phyloP scores from a whole-genome alignment of 2,797 vertebrate species.

The Thalassophryne amazonica region DNA sequence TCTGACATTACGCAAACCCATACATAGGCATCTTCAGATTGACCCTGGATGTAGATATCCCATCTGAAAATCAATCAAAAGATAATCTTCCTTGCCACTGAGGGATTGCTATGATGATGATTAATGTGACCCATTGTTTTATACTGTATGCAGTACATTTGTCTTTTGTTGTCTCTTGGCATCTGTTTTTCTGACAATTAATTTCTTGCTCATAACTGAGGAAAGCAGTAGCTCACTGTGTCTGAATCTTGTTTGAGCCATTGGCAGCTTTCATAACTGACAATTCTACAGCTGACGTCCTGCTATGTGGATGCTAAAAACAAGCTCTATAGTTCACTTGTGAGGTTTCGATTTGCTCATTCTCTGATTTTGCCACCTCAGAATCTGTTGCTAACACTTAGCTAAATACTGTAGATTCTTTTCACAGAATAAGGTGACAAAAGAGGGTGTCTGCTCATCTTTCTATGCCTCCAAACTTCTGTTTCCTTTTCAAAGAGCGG shows the following conservation, averaged over 20 bases:
- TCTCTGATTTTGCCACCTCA: not conserved
- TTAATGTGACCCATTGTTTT: no score
- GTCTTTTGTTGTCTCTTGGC: not conserved
- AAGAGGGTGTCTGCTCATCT: constrained; percentile 34
- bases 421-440: constrained; percentile 43
- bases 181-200: not conserved
- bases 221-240: constrained; percentile 1
- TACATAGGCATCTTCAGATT: no score
- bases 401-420: constrained; percentile 22
- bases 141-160: no score
- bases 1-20: no score
- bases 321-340: constrained; percentile 1
- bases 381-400: constrained; percentile 21
- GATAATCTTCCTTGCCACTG: no score
- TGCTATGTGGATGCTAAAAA: constrained; percentile 6
- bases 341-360: not conserved
- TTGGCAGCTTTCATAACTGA: not conserved
- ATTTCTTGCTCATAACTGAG: not conserved
- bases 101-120: no score
- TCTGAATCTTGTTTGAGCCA: constrained; percentile 4
- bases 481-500: constrained; percentile 34
- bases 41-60: no score
- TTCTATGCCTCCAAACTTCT: constrained; percentile 25
- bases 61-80: no score
- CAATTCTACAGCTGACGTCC: not conserved